Percentiles rank a stretch among this genome's conserved stretches.
These are phyloP conservation scores for Mesoligia furuncula DNA, from an alignment of 2,888 invertebrate species.

Conservation along the genomic window DNA sequence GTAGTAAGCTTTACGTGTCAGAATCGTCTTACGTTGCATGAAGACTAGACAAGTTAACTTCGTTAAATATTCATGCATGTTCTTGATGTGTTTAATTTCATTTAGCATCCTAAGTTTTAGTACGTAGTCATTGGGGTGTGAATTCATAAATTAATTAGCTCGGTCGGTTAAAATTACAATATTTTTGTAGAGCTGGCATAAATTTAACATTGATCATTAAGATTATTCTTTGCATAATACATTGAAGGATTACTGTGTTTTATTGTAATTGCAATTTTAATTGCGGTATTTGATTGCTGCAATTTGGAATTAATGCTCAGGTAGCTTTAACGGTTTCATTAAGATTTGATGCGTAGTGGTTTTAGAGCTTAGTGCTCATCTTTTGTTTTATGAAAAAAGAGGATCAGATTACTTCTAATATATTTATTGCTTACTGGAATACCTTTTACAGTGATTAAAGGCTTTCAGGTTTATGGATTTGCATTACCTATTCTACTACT, in stretches of 20 bases:
- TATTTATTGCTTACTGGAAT: conserved; percentile 9
- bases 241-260: conserved; percentile 40
- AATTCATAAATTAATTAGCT: conserved; percentile 46
- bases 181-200: conserved; percentile 33
- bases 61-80: conserved; percentile 53
- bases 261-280: conserved; percentile 33
- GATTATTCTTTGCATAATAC: conserved; percentile 42
- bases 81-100: conserved; percentile 52
- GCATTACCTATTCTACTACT: conserved; percentile 21
- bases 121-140: conserved; percentile 18
- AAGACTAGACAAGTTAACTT: conserved; percentile 49
- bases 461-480: conserved; percentile 23
- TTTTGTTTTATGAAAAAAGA: conserved; percentile 20
- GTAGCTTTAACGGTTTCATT: conserved; percentile 47
- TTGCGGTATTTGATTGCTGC: conserved; percentile 33
- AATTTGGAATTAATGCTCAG: conserved; percentile 42
- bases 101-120: conserved; percentile 32
- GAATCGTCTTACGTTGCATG: conserved; percentile 37
- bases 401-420: not conserved
- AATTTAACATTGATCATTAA: conserved; percentile 45
- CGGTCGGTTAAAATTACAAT: conserved; percentile 18
- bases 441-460: not conserved
- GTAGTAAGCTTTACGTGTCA: conserved; percentile 28
- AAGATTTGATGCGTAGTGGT: conserved; percentile 36
- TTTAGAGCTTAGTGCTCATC: conserved; percentile 19